Evolutionary conservation across 92 coral and sea anemone genomes (phyloP), one percentile per base, ranked within the genome.

Genomic region (Plumapathes pennacea): DNA sequence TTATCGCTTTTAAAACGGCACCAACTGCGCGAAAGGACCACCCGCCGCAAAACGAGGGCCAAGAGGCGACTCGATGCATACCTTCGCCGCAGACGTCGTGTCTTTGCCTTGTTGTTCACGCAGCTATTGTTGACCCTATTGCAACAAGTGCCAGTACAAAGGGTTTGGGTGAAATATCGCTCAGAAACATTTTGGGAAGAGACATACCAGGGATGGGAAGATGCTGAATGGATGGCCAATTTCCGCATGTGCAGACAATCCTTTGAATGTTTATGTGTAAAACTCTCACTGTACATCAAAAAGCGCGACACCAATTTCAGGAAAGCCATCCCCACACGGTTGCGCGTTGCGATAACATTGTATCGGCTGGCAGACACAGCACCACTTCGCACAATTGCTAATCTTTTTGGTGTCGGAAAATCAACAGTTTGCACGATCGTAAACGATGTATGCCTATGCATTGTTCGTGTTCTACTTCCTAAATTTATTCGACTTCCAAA

Each of bases 361-460:
- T 75, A 75, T 45, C 54, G 69, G 38, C 54, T 64, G 32, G 67
- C 52, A 5, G 74, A 64, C 60, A 63, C 74, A 3, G 82, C 72
- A 10, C 45, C 33, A 7, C 56, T 24, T 28, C 42, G 74, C 18
- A 65, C 74, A 11, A 65, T 74, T n/a, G 48, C 59, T 17, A 64
- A 74, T 42, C 57, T 64, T 1, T 74, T 54, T 64, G 82, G 68
- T 20, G 64, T 56, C 49, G 75, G 82, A 19, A 75, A 75, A 52
- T 65, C 75, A 34, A 53, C 72, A 30, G 73, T 58, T 5, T 63
- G 81, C 37, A 19, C 52, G 19, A 62, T 72, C 22, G 34, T 68
- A 5, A 55, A 43, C 27, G 64, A 62, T 19, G 72, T 64, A 26
- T 74, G 60, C 52, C 38, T 50, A 24, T 50, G 20, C 11, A 38